Base-by-base conservation (phyloP, 2,113 vertebrate genomes). In the Eretmodus cyanostictus region DNA sequence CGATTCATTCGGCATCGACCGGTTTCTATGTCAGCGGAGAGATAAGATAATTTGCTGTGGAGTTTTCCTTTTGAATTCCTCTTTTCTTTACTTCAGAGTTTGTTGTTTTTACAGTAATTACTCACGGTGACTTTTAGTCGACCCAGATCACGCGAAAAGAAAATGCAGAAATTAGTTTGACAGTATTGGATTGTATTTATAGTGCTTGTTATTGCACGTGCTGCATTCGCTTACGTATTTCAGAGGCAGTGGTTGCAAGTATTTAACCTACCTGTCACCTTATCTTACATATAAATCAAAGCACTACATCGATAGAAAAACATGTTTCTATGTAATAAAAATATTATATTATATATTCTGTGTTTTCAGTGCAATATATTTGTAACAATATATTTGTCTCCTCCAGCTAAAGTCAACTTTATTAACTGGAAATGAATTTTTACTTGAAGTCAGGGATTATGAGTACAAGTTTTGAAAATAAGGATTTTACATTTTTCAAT, bases 1-100 rank as follows among this genome's bases (percentile, higher is more conserved):
- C 17, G 17, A 90, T 80, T 91, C 81, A 92, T 88, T 90, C 83
- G 27, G 13, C 89, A 92, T 92, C 55, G 89, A 92, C 80, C 57
- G 14, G 63, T 81, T 92, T 86, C 86, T 63, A 54, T 83, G 86
- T 86, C 89, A 89, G 79, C 4, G 9, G 47, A 83, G 24, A 45
- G 42, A 86, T 34, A 78, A 87, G 29, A 47, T 40, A 51, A 80
- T 89, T 86, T 42, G 80, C 42, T 61, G 53, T n/a, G n/a, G 42
- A 83, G 12, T 24, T 76, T 83, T 81, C 40, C 57, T 24, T 82
- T 45, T 51, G 4, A 55, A 34, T 82, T 87, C 31, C 5, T 49
- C 2, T 47, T 89, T 86, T 66, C 29, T 54, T 83, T 45, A 54
- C 17, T 61, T 49, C 16, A 47, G 9, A 59, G 36, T 53, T 47